Conservation (phyloP, 2,888 invertebrate species). For the Coremacera marginata region DNA sequence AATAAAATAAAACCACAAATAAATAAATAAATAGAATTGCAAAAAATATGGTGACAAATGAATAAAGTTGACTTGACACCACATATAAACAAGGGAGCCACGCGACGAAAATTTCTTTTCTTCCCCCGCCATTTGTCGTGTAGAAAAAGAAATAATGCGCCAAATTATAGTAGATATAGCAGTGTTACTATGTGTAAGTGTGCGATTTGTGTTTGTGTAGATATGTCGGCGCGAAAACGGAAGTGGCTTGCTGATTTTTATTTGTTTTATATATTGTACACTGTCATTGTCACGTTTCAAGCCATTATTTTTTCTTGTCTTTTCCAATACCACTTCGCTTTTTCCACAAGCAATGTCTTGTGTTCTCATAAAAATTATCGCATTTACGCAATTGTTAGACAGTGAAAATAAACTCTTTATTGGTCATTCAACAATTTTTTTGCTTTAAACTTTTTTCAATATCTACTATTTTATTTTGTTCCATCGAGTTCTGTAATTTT, state of each 20-base stretch:
- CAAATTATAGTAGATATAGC: neutral
- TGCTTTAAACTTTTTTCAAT: neutral
- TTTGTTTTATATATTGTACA: neutral
- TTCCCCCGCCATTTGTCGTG: neutral
- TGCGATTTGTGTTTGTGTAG: neutral
- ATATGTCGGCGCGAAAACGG: slow-evolving; percentile 4
- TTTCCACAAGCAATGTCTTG: neutral
- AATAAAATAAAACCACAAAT: neutral
- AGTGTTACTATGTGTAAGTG: neutral
- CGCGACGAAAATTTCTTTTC: neutral
- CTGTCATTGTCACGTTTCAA: neutral
- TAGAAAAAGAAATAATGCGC: slow-evolving; percentile 1
- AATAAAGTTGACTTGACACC: slow-evolving; percentile 12
- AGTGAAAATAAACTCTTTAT: slow-evolving; percentile 43
- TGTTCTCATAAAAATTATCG: too few relatives aligned
- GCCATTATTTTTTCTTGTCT: neutral
- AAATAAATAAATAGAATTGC: neutral
- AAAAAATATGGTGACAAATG: slow-evolving; percentile 17
- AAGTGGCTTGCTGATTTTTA: slow-evolving; percentile 6
- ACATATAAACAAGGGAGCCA: neutral
- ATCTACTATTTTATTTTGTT: too few relatives aligned
- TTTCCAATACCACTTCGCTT: neutral
- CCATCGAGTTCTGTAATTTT: too few relatives aligned
- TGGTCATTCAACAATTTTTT: slow-evolving; percentile 24
- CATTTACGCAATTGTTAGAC: too few relatives aligned